A percentile compares a stretch with the other conserved stretches of the same genome.
Conservation (phyloP, 2,888 invertebrate species). For the Cybosia mesomella region DNA sequence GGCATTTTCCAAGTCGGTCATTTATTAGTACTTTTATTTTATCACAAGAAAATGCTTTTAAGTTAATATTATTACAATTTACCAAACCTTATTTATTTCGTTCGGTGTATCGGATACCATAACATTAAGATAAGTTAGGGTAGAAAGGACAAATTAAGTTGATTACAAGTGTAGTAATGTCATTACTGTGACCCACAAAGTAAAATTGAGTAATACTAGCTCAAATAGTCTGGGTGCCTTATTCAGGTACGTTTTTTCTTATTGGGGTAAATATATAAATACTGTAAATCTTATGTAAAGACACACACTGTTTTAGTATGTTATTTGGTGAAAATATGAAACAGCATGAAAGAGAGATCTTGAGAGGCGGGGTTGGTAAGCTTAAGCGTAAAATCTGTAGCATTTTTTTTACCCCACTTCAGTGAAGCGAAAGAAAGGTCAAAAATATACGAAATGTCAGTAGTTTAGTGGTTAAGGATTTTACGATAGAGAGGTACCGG, state of each 20-base stretch:
- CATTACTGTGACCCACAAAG: conserved; percentile 66
- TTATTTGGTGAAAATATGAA: background rate
- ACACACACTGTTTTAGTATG: conserved; percentile 27
- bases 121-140: conserved; percentile 55
- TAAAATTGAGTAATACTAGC: conserved; percentile 70
- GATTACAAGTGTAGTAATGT: conserved; percentile 65
- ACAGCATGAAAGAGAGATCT: no score
- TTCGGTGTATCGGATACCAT: conserved; percentile 38
- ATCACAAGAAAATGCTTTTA: conserved; percentile 10
- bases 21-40: background rate
- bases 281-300: conserved; percentile 37
- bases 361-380: no score
- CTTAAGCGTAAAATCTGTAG: no score
- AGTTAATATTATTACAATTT: conserved; percentile 16
- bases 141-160: conserved; percentile 27
- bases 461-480: no score
- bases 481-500: no score
- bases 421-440: no score
- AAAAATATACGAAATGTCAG: no score
- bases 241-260: conserved; percentile 45
- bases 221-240: conserved; percentile 63
- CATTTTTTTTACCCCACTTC: no score
- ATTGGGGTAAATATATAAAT: conserved; percentile 41
- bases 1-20: no score
- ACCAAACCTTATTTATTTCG: conserved; percentile 20